phyloP scores from a whole-genome alignment of 2,113 vertebrate species.

The Nothobranchius kuhntae region DNA sequence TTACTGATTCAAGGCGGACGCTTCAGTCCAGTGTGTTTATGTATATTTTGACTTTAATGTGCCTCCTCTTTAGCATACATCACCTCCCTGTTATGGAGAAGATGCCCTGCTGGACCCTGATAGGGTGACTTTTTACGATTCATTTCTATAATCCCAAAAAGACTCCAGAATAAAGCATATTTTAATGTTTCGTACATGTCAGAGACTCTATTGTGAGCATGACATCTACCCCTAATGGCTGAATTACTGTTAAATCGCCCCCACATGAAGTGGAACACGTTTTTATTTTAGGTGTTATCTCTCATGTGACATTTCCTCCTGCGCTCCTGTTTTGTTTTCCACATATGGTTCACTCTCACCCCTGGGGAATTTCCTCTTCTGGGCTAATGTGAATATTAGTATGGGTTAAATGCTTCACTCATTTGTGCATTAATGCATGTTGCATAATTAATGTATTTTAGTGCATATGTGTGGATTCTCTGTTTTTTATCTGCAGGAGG shows the following conservation, averaged over 20 bases:
- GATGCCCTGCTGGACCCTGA: conserved; percentile 74
- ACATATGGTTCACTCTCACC: conserved; percentile 66
- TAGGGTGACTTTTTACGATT: conserved; percentile 79
- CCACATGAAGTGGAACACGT: conserved; percentile 13
- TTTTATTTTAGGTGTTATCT: not conserved
- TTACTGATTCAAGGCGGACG: conserved; percentile 69
- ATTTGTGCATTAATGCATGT: conserved; percentile 74
- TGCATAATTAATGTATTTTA: conserved; percentile 74
- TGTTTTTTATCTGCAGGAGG: conserved; percentile 28
- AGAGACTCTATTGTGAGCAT: conserved; percentile 21
- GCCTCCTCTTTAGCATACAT: conserved; percentile 75
- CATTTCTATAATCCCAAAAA: conserved; percentile 68
- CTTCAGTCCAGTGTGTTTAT: conserved; percentile 57
- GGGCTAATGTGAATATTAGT: conserved; percentile 78
- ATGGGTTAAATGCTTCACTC: conserved; percentile 78
- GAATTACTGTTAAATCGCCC: conserved; percentile 7
- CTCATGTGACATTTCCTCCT: conserved; percentile 7
- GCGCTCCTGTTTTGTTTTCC: conserved; percentile 41
- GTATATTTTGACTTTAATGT: conserved; percentile 74
- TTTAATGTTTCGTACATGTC: conserved; percentile 7
- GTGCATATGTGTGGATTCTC: conserved; percentile 15
- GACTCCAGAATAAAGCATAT: conserved; percentile 59
- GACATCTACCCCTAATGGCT: no score
- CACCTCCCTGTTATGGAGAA: conserved; percentile 67
- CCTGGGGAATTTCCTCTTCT: conserved; percentile 70